Conservation (phyloP, 2,888 invertebrate species). For the Clanis bilineata region DNA sequence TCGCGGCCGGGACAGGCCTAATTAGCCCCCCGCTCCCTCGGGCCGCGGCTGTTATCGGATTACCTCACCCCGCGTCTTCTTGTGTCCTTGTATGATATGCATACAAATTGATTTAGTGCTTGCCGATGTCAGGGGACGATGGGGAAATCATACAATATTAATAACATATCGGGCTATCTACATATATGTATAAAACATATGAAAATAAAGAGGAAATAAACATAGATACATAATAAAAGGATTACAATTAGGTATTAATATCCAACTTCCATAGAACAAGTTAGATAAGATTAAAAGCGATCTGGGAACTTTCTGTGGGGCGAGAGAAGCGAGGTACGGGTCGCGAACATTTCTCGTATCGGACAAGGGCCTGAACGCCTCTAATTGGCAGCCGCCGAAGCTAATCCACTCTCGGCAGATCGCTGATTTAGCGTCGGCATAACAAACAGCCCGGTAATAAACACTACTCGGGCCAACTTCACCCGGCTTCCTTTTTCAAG, state of each 20-base stretch:
- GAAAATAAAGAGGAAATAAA: neutral
- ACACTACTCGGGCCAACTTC: conserved; percentile 25
- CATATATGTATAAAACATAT: too few species aligned
- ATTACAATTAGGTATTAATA: neutral
- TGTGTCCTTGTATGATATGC: neutral
- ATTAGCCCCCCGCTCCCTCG: conserved; percentile 5
- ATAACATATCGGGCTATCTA: too few species aligned
- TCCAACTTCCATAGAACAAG: neutral
- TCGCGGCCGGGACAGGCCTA: neutral
- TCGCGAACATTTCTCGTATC: neutral
- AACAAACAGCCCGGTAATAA: conserved; percentile 32
- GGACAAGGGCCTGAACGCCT: conserved; percentile 5
- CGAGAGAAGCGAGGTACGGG: neutral
- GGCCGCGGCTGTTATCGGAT: neutral
- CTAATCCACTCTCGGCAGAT: conserved; percentile 9
- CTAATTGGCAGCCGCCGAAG: conserved; percentile 12
- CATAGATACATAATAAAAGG: neutral
- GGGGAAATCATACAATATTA: neutral
- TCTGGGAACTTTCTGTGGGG: neutral
- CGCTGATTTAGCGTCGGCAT: conserved; percentile 26
- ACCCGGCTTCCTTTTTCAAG: conserved; percentile 18
- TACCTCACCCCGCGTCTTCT: neutral
- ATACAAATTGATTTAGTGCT: conserved; percentile 10
- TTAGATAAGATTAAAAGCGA: neutral
- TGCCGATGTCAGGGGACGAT: neutral